Percentiles rank a stretch among this genome's conserved stretches.
Conservation (phyloP, 2,113 vertebrate genomes). For the Varanus salvator region DNA sequence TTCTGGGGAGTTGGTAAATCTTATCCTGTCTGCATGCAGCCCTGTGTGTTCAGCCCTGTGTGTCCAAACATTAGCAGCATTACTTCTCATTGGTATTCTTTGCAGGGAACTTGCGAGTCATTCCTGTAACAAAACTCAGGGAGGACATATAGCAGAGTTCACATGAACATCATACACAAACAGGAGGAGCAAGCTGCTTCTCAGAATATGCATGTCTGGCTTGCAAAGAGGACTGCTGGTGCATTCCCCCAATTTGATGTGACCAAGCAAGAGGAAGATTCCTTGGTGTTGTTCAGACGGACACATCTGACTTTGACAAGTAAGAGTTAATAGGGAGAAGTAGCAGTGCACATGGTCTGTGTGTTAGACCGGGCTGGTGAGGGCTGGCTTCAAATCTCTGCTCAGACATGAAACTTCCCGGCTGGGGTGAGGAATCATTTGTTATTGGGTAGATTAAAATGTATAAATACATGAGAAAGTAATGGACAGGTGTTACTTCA, state of each 20-base stretch:
- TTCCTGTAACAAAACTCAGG: background rate
- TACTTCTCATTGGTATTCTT: background rate
- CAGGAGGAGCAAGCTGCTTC: background rate
- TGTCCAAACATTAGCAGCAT: background rate
- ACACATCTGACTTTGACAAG: background rate
- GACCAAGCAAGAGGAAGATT: background rate
- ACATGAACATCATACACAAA: background rate
- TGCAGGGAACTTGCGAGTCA: background rate
- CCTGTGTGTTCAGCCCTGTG: no score
- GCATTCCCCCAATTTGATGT: background rate
- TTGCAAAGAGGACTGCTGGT: background rate
- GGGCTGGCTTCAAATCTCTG: background rate
- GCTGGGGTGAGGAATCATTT: background rate
- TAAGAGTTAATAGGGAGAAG: no score
- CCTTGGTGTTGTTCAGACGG: background rate
- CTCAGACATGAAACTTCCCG: background rate
- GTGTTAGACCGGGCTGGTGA: background rate
- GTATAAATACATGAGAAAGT: no score
- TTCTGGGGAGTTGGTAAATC: background rate
- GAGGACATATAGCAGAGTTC: no score
- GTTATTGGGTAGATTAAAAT: background rate
- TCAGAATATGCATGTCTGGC: background rate
- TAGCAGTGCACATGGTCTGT: background rate
- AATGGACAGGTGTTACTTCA: background rate
- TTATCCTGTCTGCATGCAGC: background rate